phyloP scores from a whole-genome alignment of 2,888 invertebrate species.

The Thumatha senex region DNA sequence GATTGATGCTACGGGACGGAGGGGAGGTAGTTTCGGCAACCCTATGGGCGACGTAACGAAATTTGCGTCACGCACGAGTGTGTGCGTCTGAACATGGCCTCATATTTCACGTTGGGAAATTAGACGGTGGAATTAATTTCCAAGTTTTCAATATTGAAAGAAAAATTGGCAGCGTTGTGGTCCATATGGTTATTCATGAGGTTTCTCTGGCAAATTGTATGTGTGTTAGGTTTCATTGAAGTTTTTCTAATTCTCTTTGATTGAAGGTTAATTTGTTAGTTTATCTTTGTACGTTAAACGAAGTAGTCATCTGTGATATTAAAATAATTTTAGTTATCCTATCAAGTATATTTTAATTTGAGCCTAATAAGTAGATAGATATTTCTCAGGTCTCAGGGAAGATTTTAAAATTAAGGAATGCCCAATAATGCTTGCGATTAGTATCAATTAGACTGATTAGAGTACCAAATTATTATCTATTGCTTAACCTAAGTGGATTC shows the following conservation, averaged over 20 bases:
- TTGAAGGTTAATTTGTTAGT: too few relatives aligned
- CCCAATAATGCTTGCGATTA: too few relatives aligned
- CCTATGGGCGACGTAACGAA: slow-evolving; percentile 75
- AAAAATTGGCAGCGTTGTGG: slow-evolving; percentile 59
- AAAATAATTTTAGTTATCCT: too few relatives aligned
- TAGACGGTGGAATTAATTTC: slow-evolving; percentile 79
- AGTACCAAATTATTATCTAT: too few relatives aligned
- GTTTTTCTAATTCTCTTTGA: slow-evolving; percentile 6
- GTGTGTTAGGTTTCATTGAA: slow-evolving; percentile 52
- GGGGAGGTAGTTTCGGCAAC: slow-evolving; percentile 78
- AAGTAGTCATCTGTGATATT: too few relatives aligned
- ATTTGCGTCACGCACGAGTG: slow-evolving; percentile 73
- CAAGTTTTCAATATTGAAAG: slow-evolving; percentile 75
- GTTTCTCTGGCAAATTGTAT: slow-evolving; percentile 62
- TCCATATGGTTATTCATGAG: slow-evolving; percentile 45
- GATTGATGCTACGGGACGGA: slow-evolving; percentile 73
- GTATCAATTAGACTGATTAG: too few relatives aligned
- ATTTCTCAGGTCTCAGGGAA: too few relatives aligned
- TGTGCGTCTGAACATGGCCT: slow-evolving; percentile 63
- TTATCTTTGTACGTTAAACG: too few relatives aligned
- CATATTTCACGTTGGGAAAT: slow-evolving; percentile 78
- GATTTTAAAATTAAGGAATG: too few relatives aligned
- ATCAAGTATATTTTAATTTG: too few relatives aligned
- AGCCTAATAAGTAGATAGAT: too few relatives aligned
- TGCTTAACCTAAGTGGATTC: too few relatives aligned